A percentile compares a stretch with the other conserved stretches of the same genome.
phyloP scores from a whole-genome alignment of 2,888 invertebrate species.

The Netelia fuscicornis region DNA sequence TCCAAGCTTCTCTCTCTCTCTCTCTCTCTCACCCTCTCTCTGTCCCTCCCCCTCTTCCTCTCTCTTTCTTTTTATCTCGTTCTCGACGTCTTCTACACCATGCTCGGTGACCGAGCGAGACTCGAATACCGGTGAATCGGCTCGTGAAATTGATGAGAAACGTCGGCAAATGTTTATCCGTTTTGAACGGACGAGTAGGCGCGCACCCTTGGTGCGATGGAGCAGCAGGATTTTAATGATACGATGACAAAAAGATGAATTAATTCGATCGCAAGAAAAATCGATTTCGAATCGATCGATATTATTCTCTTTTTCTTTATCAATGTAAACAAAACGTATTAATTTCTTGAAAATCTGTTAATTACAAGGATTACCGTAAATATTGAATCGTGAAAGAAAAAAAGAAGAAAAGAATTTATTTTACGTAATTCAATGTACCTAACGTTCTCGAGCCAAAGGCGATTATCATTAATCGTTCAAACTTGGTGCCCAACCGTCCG shows the following conservation, averaged over 20 bases:
- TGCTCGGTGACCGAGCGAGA: constrained; percentile 36
- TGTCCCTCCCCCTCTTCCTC: constrained; percentile 56
- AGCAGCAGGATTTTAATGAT: not conserved
- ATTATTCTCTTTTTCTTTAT: not conserved
- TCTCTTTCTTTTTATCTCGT: constrained; percentile 54
- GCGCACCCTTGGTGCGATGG: not conserved
- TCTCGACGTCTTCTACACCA: constrained; percentile 52
- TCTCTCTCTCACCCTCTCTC: constrained; percentile 61
- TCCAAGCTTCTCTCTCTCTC: constrained; percentile 61
- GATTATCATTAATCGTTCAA: not conserved
- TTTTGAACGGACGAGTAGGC: not conserved
- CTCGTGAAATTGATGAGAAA: constrained; percentile 37
- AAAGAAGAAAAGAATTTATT: not conserved
- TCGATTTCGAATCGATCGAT: not conserved
- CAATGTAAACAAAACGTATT: not conserved
- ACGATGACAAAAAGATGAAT: constrained; percentile 15
- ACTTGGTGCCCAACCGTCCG: not conserved
- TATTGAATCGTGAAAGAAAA: not conserved
- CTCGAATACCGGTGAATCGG: constrained; percentile 50
- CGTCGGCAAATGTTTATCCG: constrained; percentile 35
- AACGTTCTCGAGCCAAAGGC: not conserved
- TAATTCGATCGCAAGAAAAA: not conserved
- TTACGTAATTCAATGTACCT: not conserved
- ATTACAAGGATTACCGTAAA: too few relatives aligned
- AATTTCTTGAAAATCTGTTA: not conserved